Base-by-base conservation (phyloP, 2,888 invertebrate species). In the Charanyca ferruginea region DNA sequence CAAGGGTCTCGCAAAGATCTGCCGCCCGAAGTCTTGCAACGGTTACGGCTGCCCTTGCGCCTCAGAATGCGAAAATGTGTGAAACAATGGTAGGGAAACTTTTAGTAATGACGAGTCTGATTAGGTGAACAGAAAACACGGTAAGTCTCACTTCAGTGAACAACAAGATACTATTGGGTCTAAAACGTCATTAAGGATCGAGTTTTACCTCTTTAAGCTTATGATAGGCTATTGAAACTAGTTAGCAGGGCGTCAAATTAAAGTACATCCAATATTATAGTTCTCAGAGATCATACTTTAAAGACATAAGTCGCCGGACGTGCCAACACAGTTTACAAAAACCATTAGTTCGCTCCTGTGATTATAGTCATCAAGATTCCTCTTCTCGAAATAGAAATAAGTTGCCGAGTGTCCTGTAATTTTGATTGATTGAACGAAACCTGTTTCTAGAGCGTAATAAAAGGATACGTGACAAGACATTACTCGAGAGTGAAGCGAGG, bases 331-430 rank as follows among this genome's bases (percentile, higher is more conserved):
- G 28, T 51, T 45, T 45, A 32, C 47, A 71, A 52, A 48, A 70
- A 48, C 58, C 42, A 64, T 71, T 60, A 57, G 41, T 58, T 22
- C 28, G 22, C 52, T 69, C 47, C 48, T 44, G 52, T 66, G 54
- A 73, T 77, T 64, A 68, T 38, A 53, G 54, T 69, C 64, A 73
- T 73, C 67, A 79, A 68, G 66, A 79, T 77, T 60, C 64, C 61
- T 66, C 28, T 20, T 51, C 73, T 79, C 25, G n/a, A 62, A 76
- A 79, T 77, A 81, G 77, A 79, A 65, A 68, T 65, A 71, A 81
- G 67, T 76, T 66, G 62, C 48, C 4, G 18, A 52, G 60, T 66
- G 70, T 69, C 76, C 61, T 67, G 65, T 65, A 65, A 69, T 68
- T 68, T 79, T 79, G 79, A 76, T 73, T 68, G 74, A 76, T 78